Evolutionary conservation across 2,113 vertebrate species (phyloP), one percentile per base, ranked within the genome.

Genomic region (Lamprologus callipterus): DNA sequence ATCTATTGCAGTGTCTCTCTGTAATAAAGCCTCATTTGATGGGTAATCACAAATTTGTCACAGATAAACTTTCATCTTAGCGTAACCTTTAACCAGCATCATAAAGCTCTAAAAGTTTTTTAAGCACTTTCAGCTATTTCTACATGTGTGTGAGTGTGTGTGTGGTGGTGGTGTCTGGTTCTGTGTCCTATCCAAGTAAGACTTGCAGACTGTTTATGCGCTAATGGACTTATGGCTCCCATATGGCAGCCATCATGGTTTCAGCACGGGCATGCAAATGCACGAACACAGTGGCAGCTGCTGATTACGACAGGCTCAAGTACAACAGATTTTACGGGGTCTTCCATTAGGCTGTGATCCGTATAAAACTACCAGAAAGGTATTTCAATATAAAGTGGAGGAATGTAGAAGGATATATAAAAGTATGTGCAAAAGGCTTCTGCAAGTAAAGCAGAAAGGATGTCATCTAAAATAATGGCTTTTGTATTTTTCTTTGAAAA

Each of bases 231-330:
- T 94, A 93, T 86, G 87, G 68, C 87, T 90, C 83, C 94, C 95
- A 96, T 96, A 96, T 95, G 92, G 93, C 89, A 85, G 47, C 49
- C 82, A 89, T 94, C 87, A 86, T 92, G 80, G 87, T 93, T 89
- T 88, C 85, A 88, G 79, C 9, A 23, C 4, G 3, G 19, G 70
- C 13, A 57, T 49, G 13, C 42, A 49, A n/a, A 80, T 42, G n/a
- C 79, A 33, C 8, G 16, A 80, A 85, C 68, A 85, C 78, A 60
- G 63, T 68, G 49, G 73, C 91, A 92, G 90, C 87, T 91, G 89
- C 85, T 80, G 65, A 60, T 42, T 85, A 58, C 37, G 45, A 87
- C 16, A 26, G 70, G 40, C 79, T 58, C 63, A 37, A 75, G 28
- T 55, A 51, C 73, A 73, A 19, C 37, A 80, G 1, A 28, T 28